Evolutionary conservation across 2,113 vertebrate species (phyloP).

Genomic region (Dromiciops gliroides): DNA sequence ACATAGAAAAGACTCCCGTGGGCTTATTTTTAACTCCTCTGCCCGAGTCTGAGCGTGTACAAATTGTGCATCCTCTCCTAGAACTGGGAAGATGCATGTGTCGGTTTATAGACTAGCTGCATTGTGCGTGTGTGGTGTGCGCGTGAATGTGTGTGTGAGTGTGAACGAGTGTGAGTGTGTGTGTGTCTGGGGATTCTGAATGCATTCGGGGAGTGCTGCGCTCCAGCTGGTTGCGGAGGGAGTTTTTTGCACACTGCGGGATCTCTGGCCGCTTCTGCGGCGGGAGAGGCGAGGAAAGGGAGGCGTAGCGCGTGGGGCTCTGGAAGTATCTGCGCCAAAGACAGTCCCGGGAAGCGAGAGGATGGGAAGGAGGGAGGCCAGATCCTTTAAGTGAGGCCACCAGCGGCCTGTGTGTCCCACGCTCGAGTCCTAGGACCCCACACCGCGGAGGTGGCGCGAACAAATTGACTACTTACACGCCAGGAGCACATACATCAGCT

Average conservation of each 20-base stretch:
- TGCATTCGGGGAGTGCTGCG: not conserved
- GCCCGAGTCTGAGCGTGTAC: not conserved
- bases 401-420: not conserved
- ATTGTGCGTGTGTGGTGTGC: not conserved
- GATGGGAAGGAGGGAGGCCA: not conserved
- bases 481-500: slow-evolving; percentile 91
- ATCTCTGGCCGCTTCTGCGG: not conserved
- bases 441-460: not conserved
- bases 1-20: not conserved
- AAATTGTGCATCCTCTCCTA: not conserved
- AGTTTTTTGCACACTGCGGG: not conserved
- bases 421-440: not conserved
- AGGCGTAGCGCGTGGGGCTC: not conserved
- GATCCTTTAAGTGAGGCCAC: too few relatives aligned
- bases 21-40: not conserved
- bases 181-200: not conserved
- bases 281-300: not conserved
- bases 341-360: not conserved
- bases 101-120: not conserved
- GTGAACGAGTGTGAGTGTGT: not conserved
- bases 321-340: not conserved
- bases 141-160: not conserved
- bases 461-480: slow-evolving; percentile 88
- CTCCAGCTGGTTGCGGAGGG: not conserved
- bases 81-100: not conserved